Evolutionary conservation across 2,888 invertebrate genomes (phyloP).

Genomic region (Acanthosepion esculentum): DNA sequence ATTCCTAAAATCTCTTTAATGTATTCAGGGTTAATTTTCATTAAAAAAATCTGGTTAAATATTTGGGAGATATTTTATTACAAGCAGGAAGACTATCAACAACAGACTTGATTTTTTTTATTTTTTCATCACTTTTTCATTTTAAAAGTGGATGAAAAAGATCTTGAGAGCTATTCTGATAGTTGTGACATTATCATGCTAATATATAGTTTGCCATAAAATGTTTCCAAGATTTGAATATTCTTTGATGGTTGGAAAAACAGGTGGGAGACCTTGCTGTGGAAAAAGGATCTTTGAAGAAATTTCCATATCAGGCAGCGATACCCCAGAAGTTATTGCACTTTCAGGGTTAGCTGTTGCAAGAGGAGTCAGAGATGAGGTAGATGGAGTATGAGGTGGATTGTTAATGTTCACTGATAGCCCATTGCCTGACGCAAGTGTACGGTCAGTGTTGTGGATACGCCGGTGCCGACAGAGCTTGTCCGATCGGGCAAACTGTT

Average conservation of each 20-base stretch:
- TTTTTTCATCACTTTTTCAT: too few relatives aligned
- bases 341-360: background rate
- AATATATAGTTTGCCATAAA: slow-evolving; percentile 24
- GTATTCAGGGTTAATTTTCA: too few relatives aligned
- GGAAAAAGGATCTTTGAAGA: background rate
- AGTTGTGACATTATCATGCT: background rate
- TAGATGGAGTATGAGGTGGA: background rate
- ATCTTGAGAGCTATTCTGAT: background rate
- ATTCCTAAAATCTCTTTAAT: too few relatives aligned
- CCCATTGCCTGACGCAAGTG: background rate
- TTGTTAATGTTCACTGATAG: background rate
- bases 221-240: background rate
- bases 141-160: too few relatives aligned
- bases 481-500: slow-evolving; percentile 39
- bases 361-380: background rate
- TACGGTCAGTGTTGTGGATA: background rate
- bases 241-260: background rate
- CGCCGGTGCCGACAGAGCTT: background rate
- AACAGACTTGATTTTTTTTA: too few relatives aligned
- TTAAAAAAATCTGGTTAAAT: too few relatives aligned
- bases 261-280: background rate
- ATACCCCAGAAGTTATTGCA: background rate
- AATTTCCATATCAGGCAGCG: background rate
- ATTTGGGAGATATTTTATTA: too few relatives aligned
- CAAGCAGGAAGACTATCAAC: too few relatives aligned